Evolutionary conservation across 2,888 invertebrate genomes (phyloP).

Genomic region (Tachystola acroxantha): DNA sequence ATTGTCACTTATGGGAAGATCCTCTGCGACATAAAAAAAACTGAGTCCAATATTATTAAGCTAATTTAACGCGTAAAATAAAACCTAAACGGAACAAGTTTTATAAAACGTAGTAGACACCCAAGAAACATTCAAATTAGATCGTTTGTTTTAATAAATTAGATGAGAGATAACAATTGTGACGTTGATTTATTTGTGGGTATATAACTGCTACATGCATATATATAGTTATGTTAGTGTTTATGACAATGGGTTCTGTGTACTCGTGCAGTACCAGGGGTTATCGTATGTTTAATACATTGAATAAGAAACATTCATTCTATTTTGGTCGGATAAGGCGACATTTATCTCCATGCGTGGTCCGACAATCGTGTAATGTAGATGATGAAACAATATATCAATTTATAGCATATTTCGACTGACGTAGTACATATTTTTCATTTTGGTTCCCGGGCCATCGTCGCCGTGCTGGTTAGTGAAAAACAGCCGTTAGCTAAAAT

Average conservation of each 20-base stretch:
- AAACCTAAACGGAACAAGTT: no score
- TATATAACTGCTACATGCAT: no score
- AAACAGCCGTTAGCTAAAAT: no score
- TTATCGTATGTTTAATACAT: conserved; percentile 40
- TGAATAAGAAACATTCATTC: conserved; percentile 32
- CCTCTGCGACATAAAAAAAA: no score
- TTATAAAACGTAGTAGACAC: not conserved
- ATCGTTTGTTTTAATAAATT: not conserved
- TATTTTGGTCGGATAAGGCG: conserved; percentile 45
- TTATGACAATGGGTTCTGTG: not conserved
- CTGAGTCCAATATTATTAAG: no score
- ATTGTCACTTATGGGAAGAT: no score
- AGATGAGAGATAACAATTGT: not conserved
- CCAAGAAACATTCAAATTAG: not conserved
- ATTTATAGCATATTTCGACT: not conserved
- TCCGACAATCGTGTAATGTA: conserved; percentile 20
- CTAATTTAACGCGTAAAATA: no score
- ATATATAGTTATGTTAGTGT: no score
- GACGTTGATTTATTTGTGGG: not conserved
- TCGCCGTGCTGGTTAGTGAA: no score
- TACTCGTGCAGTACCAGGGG: conserved; percentile 20
- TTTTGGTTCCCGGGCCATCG: no score
- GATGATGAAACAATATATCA: conserved; percentile 23
- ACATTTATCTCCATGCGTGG: conserved; percentile 9
- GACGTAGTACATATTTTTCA: no score